Percentiles rank a stretch among this genome's conserved stretches.
Conservation (phyloP, 1,140 invertebrate genomes). For the Rhagoletis pomonella region DNA sequence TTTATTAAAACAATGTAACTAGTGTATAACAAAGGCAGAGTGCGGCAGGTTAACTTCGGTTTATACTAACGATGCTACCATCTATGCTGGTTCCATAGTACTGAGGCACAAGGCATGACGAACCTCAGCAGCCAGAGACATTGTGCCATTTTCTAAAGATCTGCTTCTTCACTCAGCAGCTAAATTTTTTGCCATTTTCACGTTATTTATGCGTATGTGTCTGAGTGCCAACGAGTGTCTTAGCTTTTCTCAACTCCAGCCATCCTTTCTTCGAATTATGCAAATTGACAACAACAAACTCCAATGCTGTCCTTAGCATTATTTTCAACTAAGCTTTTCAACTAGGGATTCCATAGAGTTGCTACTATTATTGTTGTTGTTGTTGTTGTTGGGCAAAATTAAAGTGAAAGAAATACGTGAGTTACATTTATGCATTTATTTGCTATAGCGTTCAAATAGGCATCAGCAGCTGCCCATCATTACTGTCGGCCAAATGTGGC, state of each 20-base stretch:
- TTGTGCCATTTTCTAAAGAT: too few species aligned
- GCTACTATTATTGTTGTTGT: background rate
- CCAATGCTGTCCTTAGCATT: background rate
- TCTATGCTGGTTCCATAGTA: too few species aligned
- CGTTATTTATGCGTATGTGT: background rate
- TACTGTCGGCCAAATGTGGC: constrained; percentile 15
- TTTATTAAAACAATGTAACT: too few species aligned
- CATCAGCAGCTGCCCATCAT: constrained; percentile 17
- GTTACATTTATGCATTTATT: background rate
- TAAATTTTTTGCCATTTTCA: background rate
- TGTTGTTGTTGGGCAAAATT: background rate
- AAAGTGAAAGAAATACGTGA: constrained; percentile 23
- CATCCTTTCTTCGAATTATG: constrained; percentile 14
- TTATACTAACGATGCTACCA: too few species aligned
- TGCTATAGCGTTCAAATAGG: background rate
- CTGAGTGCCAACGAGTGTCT: background rate
- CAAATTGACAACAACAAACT: constrained; percentile 32
- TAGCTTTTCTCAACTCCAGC: background rate
- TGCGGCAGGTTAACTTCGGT: too few species aligned
- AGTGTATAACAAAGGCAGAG: too few species aligned
- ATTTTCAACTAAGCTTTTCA: background rate
- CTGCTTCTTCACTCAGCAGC: background rate
- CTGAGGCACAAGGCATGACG: too few species aligned
- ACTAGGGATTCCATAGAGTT: constrained; percentile 24
- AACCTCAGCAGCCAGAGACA: too few species aligned